phyloP scores from a whole-genome alignment of 2,888 invertebrate species.

The Pristionchus entomophagus region DNA sequence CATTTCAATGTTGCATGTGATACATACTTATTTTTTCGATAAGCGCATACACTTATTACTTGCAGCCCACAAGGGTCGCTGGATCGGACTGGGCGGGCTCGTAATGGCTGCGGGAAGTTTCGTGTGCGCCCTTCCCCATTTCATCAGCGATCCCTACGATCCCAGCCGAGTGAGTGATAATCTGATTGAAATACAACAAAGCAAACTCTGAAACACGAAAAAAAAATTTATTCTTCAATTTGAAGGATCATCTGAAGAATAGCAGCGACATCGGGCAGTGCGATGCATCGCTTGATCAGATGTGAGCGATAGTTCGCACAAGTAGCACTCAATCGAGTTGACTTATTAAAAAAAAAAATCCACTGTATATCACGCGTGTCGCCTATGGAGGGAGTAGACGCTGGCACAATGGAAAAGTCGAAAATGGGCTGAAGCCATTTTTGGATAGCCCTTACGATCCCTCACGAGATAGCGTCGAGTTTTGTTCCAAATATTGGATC shows the following conservation, averaged over 20 bases:
- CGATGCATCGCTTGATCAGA: neutral
- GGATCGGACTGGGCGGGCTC: constrained; percentile 85
- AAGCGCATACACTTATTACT: neutral
- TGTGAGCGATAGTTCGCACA: too few species aligned
- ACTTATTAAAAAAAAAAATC: too few species aligned
- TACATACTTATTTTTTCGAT: too few species aligned
- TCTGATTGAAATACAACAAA: neutral
- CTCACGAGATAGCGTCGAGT: too few species aligned
- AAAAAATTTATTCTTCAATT: neutral
- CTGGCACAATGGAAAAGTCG: too few species aligned
- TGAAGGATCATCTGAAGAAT: constrained; percentile 38
- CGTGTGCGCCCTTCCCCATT: constrained; percentile 88
- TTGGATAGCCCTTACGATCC: too few species aligned
- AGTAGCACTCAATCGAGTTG: too few species aligned
- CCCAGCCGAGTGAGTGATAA: constrained; percentile 78
- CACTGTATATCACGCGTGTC: too few species aligned
- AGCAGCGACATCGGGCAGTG: constrained; percentile 71
- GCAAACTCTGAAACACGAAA: neutral
- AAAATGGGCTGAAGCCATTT: neutral
- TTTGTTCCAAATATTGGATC: too few species aligned
- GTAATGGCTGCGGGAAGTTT: constrained; percentile 84
- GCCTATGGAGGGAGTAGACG: too few species aligned
- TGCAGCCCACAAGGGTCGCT: constrained; percentile 79
- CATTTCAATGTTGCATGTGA: too few species aligned
- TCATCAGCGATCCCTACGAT: constrained; percentile 83